These are phyloP conservation scores for Neodiprion fabricii DNA, from an alignment of 1,140 invertebrate genomes.

Conservation along the genomic window DNA sequence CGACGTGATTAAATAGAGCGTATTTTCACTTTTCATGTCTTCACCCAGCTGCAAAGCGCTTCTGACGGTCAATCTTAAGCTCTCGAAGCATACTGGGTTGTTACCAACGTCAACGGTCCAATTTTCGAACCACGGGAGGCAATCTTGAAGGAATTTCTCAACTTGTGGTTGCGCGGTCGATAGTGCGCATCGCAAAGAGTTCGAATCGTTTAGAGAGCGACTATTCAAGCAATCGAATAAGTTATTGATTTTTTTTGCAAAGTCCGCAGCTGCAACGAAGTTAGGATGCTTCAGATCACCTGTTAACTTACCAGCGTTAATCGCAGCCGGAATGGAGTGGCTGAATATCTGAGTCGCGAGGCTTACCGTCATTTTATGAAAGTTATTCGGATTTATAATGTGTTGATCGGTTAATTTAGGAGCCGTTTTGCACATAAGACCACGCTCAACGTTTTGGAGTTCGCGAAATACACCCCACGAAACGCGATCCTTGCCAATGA, in stretches of 20 bases:
- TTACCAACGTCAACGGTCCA: conserved; percentile 9
- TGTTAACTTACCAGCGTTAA: conserved; percentile 22
- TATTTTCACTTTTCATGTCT: conserved; percentile 16
- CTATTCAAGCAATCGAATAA: conserved; percentile 35
- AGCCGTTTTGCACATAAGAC: conserved; percentile 14
- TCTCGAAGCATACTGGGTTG: conserved; percentile 23
- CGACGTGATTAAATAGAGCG: conserved; percentile 27
- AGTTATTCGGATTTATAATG: conserved; percentile 13
- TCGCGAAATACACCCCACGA: conserved; percentile 18
- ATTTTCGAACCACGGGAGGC: conserved; percentile 24
- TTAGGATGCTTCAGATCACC: conserved; percentile 19
- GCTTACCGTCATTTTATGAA: conserved; percentile 28
- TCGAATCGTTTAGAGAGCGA: conserved; percentile 17
- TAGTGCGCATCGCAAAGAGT: conserved; percentile 28
- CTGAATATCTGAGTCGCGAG: conserved; percentile 31
- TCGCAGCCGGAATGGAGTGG: conserved; percentile 22
- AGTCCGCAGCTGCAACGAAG: conserved; percentile 24
- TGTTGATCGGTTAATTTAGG: too few relatives aligned
- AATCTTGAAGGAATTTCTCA: conserved; percentile 21
- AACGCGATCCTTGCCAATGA: conserved; percentile 12
- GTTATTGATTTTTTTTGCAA: conserved; percentile 27
- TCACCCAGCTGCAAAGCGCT: conserved; percentile 24
- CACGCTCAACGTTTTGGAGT: conserved; percentile 10
- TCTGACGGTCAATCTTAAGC: conserved; percentile 26
- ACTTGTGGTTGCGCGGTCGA: conserved; percentile 26